Evolutionary conservation across 2,113 vertebrate genomes (phyloP).

Genomic region (Mugil cephalus): DNA sequence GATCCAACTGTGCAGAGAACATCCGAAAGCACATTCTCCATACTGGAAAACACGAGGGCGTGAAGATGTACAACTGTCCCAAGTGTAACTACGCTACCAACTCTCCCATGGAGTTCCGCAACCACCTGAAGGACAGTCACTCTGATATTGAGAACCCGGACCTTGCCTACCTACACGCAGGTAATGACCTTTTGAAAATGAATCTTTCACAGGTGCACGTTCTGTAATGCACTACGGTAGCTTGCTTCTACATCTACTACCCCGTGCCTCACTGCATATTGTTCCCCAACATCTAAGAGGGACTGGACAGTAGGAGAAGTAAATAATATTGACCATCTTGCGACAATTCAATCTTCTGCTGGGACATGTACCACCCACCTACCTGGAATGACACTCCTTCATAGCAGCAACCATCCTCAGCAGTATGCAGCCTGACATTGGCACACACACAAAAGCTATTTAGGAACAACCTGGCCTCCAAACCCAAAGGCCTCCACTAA

Average conservation of each 20-base stretch:
- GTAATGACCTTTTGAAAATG: conserved; percentile 71
- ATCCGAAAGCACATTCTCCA: conserved; percentile 99
- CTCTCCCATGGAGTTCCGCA: conserved; percentile 95
- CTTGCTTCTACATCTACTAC: neutral
- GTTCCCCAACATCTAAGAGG: neutral
- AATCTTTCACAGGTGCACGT: neutral
- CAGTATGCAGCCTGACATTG: too few relatives aligned
- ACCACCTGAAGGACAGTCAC: conserved; percentile 95
- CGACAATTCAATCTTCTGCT: too few relatives aligned
- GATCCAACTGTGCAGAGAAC: conserved; percentile 99
- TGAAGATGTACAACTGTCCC: conserved; percentile 99
- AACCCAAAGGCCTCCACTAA: too few relatives aligned
- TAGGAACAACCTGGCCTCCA: too few relatives aligned
- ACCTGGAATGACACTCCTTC: too few relatives aligned
- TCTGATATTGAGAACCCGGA: conserved; percentile 97
- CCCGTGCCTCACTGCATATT: neutral
- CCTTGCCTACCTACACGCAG: conserved; percentile 96
- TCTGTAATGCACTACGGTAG: neutral
- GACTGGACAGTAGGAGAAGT: too few relatives aligned
- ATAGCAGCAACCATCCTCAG: too few relatives aligned
- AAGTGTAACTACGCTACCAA: conserved; percentile 94
- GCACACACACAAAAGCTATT: too few relatives aligned
- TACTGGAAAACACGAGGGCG: conserved; percentile 97
- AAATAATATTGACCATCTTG: too few relatives aligned
- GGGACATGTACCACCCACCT: too few relatives aligned